Base-by-base conservation (phyloP, 1,140 invertebrate species). In the Ceratosolen fusciceps region DNA sequence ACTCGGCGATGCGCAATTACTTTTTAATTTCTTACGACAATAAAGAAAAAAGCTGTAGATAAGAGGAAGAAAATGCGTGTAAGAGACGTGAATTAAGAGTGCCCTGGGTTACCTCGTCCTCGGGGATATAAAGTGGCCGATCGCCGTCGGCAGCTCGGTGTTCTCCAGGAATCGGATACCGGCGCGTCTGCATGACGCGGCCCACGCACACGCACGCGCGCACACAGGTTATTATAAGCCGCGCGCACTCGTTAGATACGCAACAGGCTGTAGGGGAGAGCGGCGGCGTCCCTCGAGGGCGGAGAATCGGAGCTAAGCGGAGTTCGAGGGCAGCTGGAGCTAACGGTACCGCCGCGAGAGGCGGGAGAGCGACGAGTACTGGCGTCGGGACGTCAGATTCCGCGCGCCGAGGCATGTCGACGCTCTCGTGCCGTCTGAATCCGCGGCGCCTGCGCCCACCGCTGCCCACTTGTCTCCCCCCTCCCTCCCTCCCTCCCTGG, bases 351-450 rank as follows among this genome's bases (percentile, higher is more conserved):
- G 62, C 68, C 54, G 24, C 68, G 43, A 29, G 12, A 52, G 24
- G 77, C 14, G 67, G 54, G 72, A 60, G 73, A 70, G 31, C 31
- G n/a, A n/a, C 26, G 65, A 72, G 67, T 8, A 58, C 65, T 49
- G 70, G 12, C 16, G 58, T 31, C 24, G 56, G 58, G 43, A n/a
- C 1, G n/a, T n/a, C n/a, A n/a, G n/a, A n/a, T n/a, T n/a, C n/a
- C n/a, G n/a, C n/a, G 2, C 65, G 39, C 12, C n/a, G 62, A 12
- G n/a, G 31, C 7, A 34, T 16, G 58, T 19, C 49, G 29, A 37
- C 47, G 37, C 39, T 24, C 0, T 39, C 49, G 31, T 47, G 74
- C 31, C 31, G 62, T 52, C 62, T n/a, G 47, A 62, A 54, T 29
- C 26, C 29, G 24, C 29, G 8, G 31, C 74, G 74, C 60, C 26